Conservation (phyloP, 92 coral and sea anemone species). For the Epizoanthus scotinus region DNA sequence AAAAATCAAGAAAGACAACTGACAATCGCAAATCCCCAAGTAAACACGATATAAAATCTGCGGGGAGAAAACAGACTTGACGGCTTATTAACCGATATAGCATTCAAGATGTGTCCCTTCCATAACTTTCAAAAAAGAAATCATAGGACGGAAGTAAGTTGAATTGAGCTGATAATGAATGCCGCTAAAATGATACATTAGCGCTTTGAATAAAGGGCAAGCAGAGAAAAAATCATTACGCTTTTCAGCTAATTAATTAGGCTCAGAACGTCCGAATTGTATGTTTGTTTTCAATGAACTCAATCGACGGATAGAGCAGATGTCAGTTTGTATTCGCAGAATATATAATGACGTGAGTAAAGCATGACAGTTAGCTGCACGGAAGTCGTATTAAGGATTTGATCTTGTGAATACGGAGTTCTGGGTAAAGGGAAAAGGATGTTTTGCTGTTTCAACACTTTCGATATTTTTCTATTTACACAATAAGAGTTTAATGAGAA, state of each 20-base stretch:
- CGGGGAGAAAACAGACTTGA: background rate
- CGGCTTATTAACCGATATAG: background rate
- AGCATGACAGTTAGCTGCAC: background rate
- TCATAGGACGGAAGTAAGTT: slow-evolving; percentile 1
- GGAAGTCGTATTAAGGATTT: background rate
- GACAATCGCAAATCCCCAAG: background rate
- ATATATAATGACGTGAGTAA: background rate
- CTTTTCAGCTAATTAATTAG: slow-evolving; percentile 11
- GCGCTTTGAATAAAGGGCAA: slow-evolving; percentile 1
- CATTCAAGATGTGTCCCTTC: background rate
- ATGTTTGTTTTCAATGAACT: slow-evolving; percentile 10
- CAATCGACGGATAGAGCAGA: background rate
- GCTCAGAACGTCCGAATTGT: background rate
- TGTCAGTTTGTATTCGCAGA: slow-evolving; percentile 1
- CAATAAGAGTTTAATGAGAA: slow-evolving; percentile 1
- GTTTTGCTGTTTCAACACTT: background rate
- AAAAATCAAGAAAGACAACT: background rate
- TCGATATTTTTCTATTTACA: background rate
- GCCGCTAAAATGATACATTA: slow-evolving; percentile 29
- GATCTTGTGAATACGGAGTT: background rate
- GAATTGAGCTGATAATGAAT: background rate
- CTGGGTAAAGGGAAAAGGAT: background rate
- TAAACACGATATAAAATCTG: background rate
- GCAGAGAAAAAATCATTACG: slow-evolving; percentile 1
- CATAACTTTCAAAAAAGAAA: background rate